phyloP scores from a whole-genome alignment of 2,888 invertebrate species.

The Cantharis rufa region DNA sequence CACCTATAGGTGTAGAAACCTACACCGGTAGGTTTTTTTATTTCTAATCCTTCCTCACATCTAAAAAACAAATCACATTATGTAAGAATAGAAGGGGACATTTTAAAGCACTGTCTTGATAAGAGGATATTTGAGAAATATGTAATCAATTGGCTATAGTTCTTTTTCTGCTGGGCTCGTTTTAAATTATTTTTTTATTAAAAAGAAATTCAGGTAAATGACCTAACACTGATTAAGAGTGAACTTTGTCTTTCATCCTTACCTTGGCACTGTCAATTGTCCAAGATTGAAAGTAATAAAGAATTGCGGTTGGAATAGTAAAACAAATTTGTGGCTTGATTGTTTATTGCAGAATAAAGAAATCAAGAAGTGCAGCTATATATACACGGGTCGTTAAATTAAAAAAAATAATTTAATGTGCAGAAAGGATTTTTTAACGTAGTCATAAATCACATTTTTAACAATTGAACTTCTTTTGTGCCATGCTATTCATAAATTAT shows the following conservation, averaged over 20 bases:
- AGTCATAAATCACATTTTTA: not conserved
- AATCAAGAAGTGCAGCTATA: not conserved
- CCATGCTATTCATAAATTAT: not conserved
- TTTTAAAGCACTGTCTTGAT: too few species aligned
- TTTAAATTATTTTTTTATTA: too few species aligned
- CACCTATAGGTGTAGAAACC: too few species aligned
- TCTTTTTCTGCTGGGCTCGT: too few species aligned
- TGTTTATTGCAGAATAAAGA: not conserved
- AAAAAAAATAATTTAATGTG: not conserved
- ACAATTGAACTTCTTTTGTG: not conserved
- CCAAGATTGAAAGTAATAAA: not conserved
- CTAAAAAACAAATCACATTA: too few species aligned
- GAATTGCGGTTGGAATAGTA: not conserved
- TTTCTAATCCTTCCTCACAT: too few species aligned
- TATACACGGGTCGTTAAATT: not conserved
- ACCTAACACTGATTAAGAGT: too few species aligned
- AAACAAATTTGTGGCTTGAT: not conserved
- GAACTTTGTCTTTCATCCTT: not conserved
- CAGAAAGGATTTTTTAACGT: not conserved
- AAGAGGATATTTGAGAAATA: too few species aligned
- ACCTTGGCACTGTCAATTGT: not conserved
- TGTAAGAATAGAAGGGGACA: too few species aligned
- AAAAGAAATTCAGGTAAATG: too few species aligned
- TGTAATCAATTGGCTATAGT: too few species aligned
- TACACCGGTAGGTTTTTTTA: too few species aligned